Evolutionary conservation across 2,797 vertebrate genomes (phyloP).

Genomic region (Chlorospingus semifuscus): DNA sequence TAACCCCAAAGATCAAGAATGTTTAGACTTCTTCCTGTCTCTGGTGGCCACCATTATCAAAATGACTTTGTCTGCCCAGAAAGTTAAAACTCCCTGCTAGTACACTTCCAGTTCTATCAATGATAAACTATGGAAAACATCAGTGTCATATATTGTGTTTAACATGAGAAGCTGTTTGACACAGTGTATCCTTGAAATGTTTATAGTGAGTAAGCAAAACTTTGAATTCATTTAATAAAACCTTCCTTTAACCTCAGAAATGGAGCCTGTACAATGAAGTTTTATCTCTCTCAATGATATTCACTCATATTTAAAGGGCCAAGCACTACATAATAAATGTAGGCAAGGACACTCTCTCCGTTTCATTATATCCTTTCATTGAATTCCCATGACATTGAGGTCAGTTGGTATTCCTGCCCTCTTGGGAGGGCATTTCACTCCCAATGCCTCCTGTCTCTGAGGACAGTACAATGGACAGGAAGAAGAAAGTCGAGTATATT

Average conservation of each 20-base stretch:
- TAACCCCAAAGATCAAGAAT: slow-evolving; percentile 42
- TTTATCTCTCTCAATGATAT: neutral
- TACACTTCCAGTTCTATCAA: neutral
- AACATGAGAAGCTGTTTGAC: slow-evolving; percentile 37
- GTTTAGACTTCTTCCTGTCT: slow-evolving; percentile 52
- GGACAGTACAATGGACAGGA: neutral
- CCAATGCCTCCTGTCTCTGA: neutral
- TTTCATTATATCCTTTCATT: neutral
- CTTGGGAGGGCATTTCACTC: neutral
- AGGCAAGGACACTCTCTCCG: neutral
- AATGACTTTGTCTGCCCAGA: slow-evolving; percentile 8
- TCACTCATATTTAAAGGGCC: neutral
- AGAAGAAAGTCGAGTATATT: neutral
- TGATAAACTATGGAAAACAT: slow-evolving; percentile 36
- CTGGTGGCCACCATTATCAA: slow-evolving; percentile 35
- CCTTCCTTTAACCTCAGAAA: slow-evolving; percentile 21
- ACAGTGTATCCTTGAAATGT: slow-evolving; percentile 44
- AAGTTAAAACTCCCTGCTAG: neutral
- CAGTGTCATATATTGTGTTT: slow-evolving; percentile 16
- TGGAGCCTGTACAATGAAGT: neutral
- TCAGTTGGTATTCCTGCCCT: neutral
- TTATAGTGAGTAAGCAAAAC: slow-evolving; percentile 32
- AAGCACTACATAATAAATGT: neutral
- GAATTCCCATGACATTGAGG: neutral
- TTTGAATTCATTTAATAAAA: slow-evolving; percentile 34